Evolutionary conservation across 2,888 invertebrate species (phyloP).

Genomic region (Agrilus mali): DNA sequence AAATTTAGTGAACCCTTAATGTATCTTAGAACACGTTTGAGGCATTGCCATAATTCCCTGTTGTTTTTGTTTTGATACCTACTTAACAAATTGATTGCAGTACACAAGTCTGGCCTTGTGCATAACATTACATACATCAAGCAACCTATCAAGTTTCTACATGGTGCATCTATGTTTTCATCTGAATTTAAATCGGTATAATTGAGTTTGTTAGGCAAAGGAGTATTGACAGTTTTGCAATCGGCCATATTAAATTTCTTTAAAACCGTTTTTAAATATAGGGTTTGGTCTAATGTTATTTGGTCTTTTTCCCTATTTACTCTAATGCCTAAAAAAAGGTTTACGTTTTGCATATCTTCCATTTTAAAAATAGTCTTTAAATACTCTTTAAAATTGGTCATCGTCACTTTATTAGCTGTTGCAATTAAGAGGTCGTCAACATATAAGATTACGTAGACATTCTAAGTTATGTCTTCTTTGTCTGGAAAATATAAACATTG

Average conservation of each 20-base stretch:
- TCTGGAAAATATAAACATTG: conserved; percentile 12
- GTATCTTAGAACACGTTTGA: no score
- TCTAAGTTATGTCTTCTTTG: conserved; percentile 7
- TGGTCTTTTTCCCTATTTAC: no score
- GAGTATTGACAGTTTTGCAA: conserved; percentile 6
- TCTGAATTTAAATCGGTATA: conserved; percentile 1
- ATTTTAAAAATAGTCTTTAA: conserved; percentile 14
- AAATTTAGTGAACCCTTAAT: no score
- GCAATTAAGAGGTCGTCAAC: conserved; percentile 12
- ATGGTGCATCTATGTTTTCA: conserved; percentile 1
- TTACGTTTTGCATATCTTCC: conserved; percentile 14
- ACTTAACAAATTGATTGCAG: background rate
- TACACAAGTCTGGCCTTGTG: conserved; percentile 1
- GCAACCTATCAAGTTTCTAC: no score
- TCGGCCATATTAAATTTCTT: conserved; percentile 15
- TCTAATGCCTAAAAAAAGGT: conserved; percentile 13
- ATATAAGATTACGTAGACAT: conserved; percentile 13
- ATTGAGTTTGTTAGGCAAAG: background rate
- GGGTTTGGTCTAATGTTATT: conserved; percentile 10
- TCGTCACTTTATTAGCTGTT: conserved; percentile 5
- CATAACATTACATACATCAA: no score
- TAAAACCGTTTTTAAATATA: conserved; percentile 13
- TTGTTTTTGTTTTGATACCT: conserved; percentile 4
- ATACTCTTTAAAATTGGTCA: conserved; percentile 13
- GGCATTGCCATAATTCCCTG: no score